Conservation (phyloP, 2,797 vertebrate species). For the Rhodeus uyekii region DNA sequence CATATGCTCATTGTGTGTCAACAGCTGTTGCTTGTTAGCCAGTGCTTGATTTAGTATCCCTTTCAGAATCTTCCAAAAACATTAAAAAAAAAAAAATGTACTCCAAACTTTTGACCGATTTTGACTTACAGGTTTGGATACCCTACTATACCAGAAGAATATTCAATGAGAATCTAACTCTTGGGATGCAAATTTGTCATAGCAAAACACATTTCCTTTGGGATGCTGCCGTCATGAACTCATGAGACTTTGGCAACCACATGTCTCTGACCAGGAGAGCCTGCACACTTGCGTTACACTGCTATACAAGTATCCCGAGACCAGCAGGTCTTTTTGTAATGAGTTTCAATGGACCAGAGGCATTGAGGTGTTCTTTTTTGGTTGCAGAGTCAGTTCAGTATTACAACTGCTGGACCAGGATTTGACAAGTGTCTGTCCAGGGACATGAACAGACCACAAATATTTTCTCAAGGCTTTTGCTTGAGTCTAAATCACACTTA, state of each 20-base stretch:
- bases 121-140: background rate
- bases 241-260: background rate
- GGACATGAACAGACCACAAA: constrained; percentile 18
- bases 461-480: constrained; percentile 15
- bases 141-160: background rate
- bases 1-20: no score
- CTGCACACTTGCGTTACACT: background rate
- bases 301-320: background rate
- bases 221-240: constrained; percentile 13
- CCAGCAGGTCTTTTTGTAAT: background rate
- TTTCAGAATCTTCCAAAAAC: background rate
- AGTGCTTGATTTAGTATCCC: no score
- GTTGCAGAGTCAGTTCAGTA: constrained; percentile 1
- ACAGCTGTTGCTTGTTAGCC: no score
- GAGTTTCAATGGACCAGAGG: constrained; percentile 4
- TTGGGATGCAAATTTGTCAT: background rate
- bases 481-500: constrained; percentile 16
- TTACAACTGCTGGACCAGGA: background rate
- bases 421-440: background rate
- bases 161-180: constrained; percentile 13
- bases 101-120: background rate
- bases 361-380: constrained; percentile 10
- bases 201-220: constrained; percentile 30
- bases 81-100: background rate
- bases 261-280: constrained; percentile 11